Evolutionary conservation across 2,113 vertebrate species (phyloP).

Genomic region (Myiagra hebetior): DNA sequence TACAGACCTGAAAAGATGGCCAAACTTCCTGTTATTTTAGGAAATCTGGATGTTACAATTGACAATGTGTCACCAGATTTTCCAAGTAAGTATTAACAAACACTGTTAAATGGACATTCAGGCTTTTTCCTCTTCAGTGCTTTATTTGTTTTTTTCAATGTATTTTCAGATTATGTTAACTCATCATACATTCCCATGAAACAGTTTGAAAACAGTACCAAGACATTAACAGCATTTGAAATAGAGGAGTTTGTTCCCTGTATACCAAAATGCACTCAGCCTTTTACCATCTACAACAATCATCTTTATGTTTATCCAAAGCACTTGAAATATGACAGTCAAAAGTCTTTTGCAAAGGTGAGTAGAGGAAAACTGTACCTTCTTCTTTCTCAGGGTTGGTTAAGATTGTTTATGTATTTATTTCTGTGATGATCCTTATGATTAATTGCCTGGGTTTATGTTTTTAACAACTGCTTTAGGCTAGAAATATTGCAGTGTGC

Average conservation of each 20-base stretch:
- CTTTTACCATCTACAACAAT: conserved; percentile 96
- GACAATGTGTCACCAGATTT: conserved; percentile 92
- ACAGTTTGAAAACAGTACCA: conserved; percentile 84
- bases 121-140: conserved; percentile 18
- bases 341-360: conserved; percentile 96
- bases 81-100: conserved; percentile 82
- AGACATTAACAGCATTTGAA: conserved; percentile 84
- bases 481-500: conserved; percentile 94
- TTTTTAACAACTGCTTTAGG: conserved; percentile 72
- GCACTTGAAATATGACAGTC: conserved; percentile 93
- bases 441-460: neutral
- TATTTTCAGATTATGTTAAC: conserved; percentile 91
- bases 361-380: neutral
- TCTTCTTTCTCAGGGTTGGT: neutral
- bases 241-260: conserved; percentile 96
- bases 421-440: neutral
- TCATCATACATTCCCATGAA: conserved; percentile 96
- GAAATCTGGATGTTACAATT: conserved; percentile 95
- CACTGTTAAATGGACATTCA: neutral
- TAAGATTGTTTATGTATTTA: neutral
- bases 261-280: conserved; percentile 92
- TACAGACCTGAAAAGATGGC: conserved; percentile 96
- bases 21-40: conserved; percentile 96
- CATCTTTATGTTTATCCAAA: conserved; percentile 97
- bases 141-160: conserved; percentile 11